Conservation (phyloP, 2,888 invertebrate species). For the Augiades crinisus region DNA sequence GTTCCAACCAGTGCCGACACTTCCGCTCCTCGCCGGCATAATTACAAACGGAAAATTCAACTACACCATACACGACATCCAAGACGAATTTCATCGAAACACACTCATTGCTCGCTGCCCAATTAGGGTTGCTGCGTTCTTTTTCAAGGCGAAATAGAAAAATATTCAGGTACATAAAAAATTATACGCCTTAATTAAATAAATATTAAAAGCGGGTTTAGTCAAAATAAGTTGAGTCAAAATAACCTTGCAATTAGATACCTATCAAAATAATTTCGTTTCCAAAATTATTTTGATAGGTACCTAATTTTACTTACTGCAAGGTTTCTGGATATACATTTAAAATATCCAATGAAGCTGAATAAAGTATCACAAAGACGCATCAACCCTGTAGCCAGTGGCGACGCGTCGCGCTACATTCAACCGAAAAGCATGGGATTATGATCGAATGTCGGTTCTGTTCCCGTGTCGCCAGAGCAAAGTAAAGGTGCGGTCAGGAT, state of each 20-base stretch:
- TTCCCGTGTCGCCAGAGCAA: constrained; percentile 4
- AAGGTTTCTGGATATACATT: no score
- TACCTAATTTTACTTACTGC: no score
- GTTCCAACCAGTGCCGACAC: constrained; percentile 65
- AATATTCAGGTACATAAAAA: no score
- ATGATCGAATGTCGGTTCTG: constrained; percentile 27
- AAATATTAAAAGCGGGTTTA: no score
- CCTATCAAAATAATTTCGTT: no score
- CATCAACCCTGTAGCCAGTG: constrained; percentile 2
- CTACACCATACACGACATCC: constrained; percentile 60
- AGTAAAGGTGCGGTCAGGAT: constrained; percentile 43
- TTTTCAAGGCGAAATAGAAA: no score
- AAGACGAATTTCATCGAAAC: constrained; percentile 63
- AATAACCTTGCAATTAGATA: no score
- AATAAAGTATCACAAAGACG: background rate
- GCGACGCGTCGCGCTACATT: background rate
- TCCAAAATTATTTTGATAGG: no score
- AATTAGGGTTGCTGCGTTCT: background rate
- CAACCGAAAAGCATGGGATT: constrained; percentile 15
- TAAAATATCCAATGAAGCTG: background rate
- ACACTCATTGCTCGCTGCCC: background rate
- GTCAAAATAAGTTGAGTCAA: no score
- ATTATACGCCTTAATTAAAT: no score
- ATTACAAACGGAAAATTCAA: constrained; percentile 77
- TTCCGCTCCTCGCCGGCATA: constrained; percentile 67